Evolutionary conservation across 1,140 invertebrate genomes (phyloP).

Genomic region (Physella acuta): DNA sequence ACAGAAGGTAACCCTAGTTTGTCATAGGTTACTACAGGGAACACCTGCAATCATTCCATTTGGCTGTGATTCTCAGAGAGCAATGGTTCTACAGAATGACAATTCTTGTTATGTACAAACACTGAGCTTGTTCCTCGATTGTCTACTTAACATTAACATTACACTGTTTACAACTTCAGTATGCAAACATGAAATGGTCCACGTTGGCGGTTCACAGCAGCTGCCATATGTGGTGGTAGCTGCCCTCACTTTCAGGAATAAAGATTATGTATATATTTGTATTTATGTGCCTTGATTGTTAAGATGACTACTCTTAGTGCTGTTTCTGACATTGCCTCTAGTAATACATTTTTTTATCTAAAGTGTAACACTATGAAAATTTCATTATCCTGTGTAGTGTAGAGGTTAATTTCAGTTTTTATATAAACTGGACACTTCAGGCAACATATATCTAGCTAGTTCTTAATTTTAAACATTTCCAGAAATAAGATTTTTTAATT

Average conservation of each 20-base stretch:
- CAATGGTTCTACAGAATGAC: neutral
- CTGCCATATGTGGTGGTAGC: neutral
- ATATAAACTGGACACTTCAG: too few relatives aligned
- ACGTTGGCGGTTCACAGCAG: neutral
- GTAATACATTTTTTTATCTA: neutral
- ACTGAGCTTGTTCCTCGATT: neutral
- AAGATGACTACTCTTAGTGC: neutral
- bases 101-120: neutral
- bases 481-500: too few relatives aligned
- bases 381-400: too few relatives aligned
- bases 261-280: too few relatives aligned
- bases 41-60: neutral
- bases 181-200: neutral
- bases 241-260: neutral
- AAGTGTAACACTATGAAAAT: too few relatives aligned
- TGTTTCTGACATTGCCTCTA: neutral
- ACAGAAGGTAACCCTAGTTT: slow-evolving; percentile 18
- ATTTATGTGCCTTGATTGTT: neutral
- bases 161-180: neutral
- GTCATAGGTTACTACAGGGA: neutral
- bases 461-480: too few relatives aligned
- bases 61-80: slow-evolving; percentile 4
- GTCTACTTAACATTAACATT: neutral
- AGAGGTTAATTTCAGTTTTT: too few relatives aligned
- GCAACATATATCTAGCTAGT: too few relatives aligned